phyloP scores from a whole-genome alignment of 2,797 vertebrate species.

The Darevskia mixta region DNA sequence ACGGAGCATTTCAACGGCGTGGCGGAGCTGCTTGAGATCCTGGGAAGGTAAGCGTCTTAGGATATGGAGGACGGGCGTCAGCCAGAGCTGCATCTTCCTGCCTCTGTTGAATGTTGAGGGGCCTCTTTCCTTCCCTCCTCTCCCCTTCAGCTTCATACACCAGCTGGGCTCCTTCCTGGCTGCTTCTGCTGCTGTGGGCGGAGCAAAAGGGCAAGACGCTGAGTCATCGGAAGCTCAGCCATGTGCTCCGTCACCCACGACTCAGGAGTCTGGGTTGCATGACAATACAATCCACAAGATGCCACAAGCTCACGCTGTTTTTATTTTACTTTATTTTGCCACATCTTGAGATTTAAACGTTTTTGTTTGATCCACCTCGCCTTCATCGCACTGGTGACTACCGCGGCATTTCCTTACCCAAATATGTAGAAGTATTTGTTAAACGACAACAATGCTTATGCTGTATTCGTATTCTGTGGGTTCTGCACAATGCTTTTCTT shows the following conservation, averaged over 20 bases:
- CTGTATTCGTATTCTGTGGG: not conserved
- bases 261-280: too few relatives aligned
- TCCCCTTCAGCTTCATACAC: not conserved
- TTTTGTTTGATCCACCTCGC: too few relatives aligned
- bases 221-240: not conserved
- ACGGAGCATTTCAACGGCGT: conserved; percentile 94
- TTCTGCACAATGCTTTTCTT: not conserved
- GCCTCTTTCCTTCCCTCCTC: not conserved
- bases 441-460: too few relatives aligned
- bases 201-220: not conserved
- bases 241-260: too few relatives aligned
- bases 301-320: too few relatives aligned
- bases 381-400: too few relatives aligned
- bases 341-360: too few relatives aligned
- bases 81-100: not conserved
- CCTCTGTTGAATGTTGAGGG: too few relatives aligned
- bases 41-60: conserved; percentile 83
- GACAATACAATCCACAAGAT: too few relatives aligned
- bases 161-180: not conserved
- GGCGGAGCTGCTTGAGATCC: conserved; percentile 91
- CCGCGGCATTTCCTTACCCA: too few relatives aligned
- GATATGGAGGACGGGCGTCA: not conserved
- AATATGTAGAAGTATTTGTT: too few relatives aligned
- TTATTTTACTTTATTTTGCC: too few relatives aligned
- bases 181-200: not conserved